Evolutionary conservation across 2,113 vertebrate genomes (phyloP), one percentile per base, ranked within the genome.

Genomic region (Pao palembangensis): DNA sequence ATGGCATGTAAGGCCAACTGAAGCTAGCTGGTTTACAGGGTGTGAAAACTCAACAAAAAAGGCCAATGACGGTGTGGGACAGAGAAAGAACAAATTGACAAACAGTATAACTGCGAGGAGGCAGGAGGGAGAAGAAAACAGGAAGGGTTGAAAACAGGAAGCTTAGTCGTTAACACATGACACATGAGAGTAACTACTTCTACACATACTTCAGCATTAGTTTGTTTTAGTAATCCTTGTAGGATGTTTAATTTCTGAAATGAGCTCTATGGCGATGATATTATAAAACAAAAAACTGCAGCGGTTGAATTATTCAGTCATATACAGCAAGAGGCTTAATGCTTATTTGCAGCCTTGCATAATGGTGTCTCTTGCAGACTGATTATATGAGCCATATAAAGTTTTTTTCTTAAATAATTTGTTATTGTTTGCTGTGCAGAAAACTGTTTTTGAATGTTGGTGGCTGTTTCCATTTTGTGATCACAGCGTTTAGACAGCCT

Each of bases 141-240:
- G 67, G 57, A 80, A 72, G 67, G 18, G n/a, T 13, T 44, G 5
- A 66, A 71, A 83, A 81, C 25, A 65, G 69, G 78, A 85, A 79
- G 58, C 70, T 55, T 10, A 67, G 8, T 66, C 54, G 58, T 3
- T 2, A 68, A 43, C 69, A 71, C 55, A 59, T 71, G 61, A 56
- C 31, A 58, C 18, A 28, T 23, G 19, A 59, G 59, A 18, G 25
- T 23, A 42, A 3, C 21, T 13, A 41, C 46, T 25, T 16, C 15
- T 21, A 52, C 41, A 20, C 16, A 31, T 2, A 46, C 55, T 44
- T 16, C 13, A 19, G 14, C 6, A 42, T 12, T 19, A n/a, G 17
- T n/a, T 5, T 48, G 43, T 8, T 38, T 8, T 38, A 11, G 8
- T 38, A 38, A 38, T 38, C 34, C 34, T 38, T 10, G 1, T 38